These are phyloP conservation scores for Petroica traversi DNA, from an alignment of 2,113 vertebrate genomes.

Conservation along the genomic window DNA sequence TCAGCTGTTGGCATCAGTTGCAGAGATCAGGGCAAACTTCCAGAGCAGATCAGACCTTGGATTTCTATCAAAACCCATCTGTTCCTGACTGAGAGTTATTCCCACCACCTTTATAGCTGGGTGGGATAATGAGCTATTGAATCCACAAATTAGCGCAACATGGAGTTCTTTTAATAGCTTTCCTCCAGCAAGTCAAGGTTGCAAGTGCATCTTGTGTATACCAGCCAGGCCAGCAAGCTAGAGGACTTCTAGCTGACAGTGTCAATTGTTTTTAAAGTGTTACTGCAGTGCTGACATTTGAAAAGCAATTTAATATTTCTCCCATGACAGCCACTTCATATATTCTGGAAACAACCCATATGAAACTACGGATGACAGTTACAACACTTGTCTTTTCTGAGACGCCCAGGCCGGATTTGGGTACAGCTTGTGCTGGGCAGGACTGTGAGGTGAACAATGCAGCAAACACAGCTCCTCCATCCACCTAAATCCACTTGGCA, in stretches of 20 bases:
- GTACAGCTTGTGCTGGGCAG: background rate
- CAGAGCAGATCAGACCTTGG: slow-evolving; percentile 5
- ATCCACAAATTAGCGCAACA: background rate
- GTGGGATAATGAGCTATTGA: background rate
- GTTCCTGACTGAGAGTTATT: background rate
- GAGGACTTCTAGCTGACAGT: background rate
- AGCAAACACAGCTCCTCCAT: background rate
- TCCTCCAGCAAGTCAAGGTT: background rate
- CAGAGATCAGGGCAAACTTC: slow-evolving; percentile 11
- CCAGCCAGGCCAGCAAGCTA: background rate
- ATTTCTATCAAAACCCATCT: slow-evolving; percentile 9
- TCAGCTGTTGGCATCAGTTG: background rate
- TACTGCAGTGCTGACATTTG: background rate
- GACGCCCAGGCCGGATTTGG: background rate
- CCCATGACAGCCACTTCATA: background rate
- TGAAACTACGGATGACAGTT: background rate
- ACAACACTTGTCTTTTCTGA: background rate
- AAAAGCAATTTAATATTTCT: slow-evolving; percentile 19
- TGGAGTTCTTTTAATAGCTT: background rate
- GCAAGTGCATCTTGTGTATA: background rate
- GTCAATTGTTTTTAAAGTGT: background rate
- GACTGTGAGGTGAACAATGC: background rate
- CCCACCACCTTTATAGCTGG: background rate
- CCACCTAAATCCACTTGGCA: background rate
- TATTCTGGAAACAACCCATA: background rate